These are phyloP conservation scores for Rhagium mordax DNA, from an alignment of 2,888 invertebrate species.

Conservation along the genomic window DNA sequence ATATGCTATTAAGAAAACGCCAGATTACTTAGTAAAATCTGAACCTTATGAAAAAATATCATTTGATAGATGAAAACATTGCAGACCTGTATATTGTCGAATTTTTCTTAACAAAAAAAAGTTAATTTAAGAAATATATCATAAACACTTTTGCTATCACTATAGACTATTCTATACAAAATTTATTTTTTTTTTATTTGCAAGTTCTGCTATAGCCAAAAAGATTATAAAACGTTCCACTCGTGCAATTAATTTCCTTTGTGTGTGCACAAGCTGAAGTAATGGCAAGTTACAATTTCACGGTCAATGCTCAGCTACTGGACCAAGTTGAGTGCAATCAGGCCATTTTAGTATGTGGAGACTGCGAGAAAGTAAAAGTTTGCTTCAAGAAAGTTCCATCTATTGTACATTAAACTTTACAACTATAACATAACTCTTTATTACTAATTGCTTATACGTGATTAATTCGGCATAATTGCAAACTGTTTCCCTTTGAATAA, in stretches of 20 bases:
- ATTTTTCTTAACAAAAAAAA: too few species aligned
- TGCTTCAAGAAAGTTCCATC: constrained; percentile 37
- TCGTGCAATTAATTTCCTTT: constrained; percentile 7
- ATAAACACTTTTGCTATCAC: too few species aligned
- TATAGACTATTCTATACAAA: too few species aligned
- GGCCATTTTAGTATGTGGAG: constrained; percentile 27
- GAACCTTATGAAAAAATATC: too few species aligned
- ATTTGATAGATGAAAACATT: too few species aligned
- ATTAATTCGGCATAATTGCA: constrained; percentile 7
- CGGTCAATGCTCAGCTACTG: constrained; percentile 42
- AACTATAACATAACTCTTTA: constrained; percentile 16
- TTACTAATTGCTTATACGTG: constrained; percentile 25
- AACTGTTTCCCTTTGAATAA: constrained; percentile 5
- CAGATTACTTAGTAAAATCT: too few species aligned
- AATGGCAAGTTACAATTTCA: constrained; percentile 37
- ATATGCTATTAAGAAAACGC: too few species aligned
- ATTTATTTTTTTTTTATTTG: too few species aligned
- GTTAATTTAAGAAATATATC: too few species aligned
- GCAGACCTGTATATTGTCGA: too few species aligned
- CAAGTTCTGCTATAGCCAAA: background rate
- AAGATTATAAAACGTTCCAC: background rate
- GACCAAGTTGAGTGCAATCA: constrained; percentile 34
- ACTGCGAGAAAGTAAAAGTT: constrained; percentile 48
- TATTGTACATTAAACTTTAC: constrained; percentile 24
- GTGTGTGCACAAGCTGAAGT: constrained; percentile 8